phyloP scores from a whole-genome alignment of 1,140 invertebrate genomes.

The Trachymyrmex septentrionalis region DNA sequence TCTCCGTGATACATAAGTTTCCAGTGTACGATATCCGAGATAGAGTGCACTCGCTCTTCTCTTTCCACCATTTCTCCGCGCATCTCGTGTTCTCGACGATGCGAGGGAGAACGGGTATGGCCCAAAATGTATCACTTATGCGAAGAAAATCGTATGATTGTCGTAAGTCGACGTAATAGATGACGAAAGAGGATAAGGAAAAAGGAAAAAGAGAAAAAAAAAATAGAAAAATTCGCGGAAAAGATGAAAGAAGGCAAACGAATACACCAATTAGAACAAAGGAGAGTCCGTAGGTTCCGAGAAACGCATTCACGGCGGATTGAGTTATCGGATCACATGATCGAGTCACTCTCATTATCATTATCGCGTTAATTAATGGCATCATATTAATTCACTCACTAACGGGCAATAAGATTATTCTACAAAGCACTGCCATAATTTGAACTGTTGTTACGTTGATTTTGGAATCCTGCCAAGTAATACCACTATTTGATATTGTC shows the following conservation, averaged over 20 bases:
- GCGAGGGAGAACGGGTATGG: conserved; percentile 13
- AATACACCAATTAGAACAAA: conserved; percentile 17
- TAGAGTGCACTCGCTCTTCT: conserved; percentile 43
- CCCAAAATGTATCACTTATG: background rate
- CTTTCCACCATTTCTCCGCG: conserved; percentile 36
- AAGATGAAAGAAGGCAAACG: background rate
- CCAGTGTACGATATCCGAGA: background rate
- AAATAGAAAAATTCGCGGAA: background rate
- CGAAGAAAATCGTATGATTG: conserved; percentile 1
- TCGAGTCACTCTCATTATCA: conserved; percentile 45
- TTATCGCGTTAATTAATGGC: conserved; percentile 56
- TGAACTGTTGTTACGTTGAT: conserved; percentile 80
- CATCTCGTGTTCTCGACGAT: background rate
- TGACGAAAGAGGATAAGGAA: background rate
- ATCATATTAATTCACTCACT: conserved; percentile 73
- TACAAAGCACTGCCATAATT: conserved; percentile 85
- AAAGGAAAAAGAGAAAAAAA: background rate
- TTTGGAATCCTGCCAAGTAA: conserved; percentile 75
- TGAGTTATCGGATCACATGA: conserved; percentile 34
- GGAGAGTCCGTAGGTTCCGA: background rate
- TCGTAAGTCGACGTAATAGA: background rate
- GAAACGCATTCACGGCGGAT: conserved; percentile 19
- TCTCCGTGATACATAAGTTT: conserved; percentile 16
- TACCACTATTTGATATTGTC: conserved; percentile 60
- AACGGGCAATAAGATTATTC: conserved; percentile 83